Evolutionary conservation across 2,888 invertebrate genomes (phyloP), one percentile per base, ranked within the genome.

Genomic region (Cataglyphis altisquamis): DNA sequence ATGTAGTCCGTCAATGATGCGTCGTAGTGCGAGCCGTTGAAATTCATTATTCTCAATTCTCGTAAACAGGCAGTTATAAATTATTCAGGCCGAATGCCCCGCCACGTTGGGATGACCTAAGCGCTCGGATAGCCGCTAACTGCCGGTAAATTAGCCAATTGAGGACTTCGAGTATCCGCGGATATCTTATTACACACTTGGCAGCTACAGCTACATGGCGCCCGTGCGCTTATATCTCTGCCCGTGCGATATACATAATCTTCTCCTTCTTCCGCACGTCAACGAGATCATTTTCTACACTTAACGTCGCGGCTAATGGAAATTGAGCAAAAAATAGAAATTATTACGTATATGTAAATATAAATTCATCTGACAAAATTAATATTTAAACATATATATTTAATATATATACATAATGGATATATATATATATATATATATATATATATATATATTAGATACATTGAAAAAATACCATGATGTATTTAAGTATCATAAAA

Each of bases 121-220:
- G 94, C 94, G 94, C 90, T 94, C 92, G 93, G 93, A 94, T 93
- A 94, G 94, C 92, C 91, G 91, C 93, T 94, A 94, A 94, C 94
- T 94, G 94, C 93, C 92, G 93, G 93, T 94, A 94, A 94, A 94
- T 94, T 94, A 94, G 93, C 94, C 94, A 94, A 94, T 94, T 94
- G 94, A 94, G 94, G 94, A 94, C 94, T 94, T 94, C 94, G 94
- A 94, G 94, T 94, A 94, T 94, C 94, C 94, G 94, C 94, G 94
- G 94, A 94, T 94, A 94, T 94, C 94, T 94, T 94, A 94, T 94
- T 94, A 94, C 94, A 94, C 92, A 93, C 94, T 93, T 93, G 92
- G 91, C 91, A 90, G 91, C 89, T 74, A 89, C 90, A 89, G 87
- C 91, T 52, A 52, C 90, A 93, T 93, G 92, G 93, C 93, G 93